Base-by-base conservation (phyloP, 1,140 invertebrate species). In the Vanessa atalanta region DNA sequence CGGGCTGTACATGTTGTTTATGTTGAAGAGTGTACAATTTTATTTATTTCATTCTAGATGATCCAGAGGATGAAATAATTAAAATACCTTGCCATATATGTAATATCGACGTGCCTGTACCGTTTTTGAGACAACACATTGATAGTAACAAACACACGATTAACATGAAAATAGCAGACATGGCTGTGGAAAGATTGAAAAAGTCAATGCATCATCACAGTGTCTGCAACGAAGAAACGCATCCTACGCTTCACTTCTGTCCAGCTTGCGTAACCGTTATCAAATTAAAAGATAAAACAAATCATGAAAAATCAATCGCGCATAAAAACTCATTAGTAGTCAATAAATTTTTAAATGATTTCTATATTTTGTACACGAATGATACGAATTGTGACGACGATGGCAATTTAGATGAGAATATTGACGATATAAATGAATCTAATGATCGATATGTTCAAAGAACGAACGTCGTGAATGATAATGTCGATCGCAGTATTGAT, bases 61-160 rank as follows among this genome's bases (percentile, higher is more conserved):
- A 50, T 43, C 8, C 8, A 68, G 50, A 20, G 7, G 26, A 53
- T 13, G 48, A 53, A n/a, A n/a, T 67, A 11, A 31, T 14, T 16
- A 31, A 48, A 16, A 43, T 65, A n/a, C 61, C 20, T 6, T 82
- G 80, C 70, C 57, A 72, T 53, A 73, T 82, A 14, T 82, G 80
- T 37, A 75, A 80, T 61, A 64, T 78, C n/a, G 64, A 71, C 31
- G 72, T 82, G 12, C 80, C 80, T 31, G 31, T 16, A 23, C n/a
- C 48, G 2, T 80, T 69, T 63, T 23, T 80, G 47, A 69, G 60
- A 43, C 55, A 65, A 31, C 80, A 82, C 48, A 26, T 61, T 15
- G 53, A 66, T 14, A 82, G 80, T 77, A 20, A 23, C 6, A 82
- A 76, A 51, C 80, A 82, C 47, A 74, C 68, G 74, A 68, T 47